A percentile compares a stretch with the other conserved stretches of the same genome.
Conservation (phyloP, 2,113 vertebrate species). For the Chlorodrepanis virens region DNA sequence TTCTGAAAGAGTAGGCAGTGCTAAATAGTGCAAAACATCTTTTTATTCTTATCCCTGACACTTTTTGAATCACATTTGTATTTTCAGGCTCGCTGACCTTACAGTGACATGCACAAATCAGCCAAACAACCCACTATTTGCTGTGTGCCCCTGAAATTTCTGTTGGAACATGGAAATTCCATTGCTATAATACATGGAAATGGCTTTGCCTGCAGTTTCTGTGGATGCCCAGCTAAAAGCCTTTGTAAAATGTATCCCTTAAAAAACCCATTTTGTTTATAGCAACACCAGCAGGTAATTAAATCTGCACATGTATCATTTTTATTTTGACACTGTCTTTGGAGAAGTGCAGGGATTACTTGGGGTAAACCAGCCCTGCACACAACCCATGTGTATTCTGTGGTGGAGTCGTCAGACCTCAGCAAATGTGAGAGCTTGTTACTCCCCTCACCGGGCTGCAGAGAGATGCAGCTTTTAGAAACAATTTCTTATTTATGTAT, state of each 20-base stretch:
- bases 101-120: neutral
- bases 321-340: neutral
- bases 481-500: neutral
- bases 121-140: neutral
- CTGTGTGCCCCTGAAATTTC: neutral
- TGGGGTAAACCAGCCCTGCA: neutral
- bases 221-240: accelerated
- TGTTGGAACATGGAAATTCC: neutral
- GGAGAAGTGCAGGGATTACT: neutral
- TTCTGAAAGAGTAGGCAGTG: neutral
- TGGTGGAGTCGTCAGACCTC: neutral
- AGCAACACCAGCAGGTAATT: neutral
- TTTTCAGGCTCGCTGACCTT: neutral
- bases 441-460: neutral
- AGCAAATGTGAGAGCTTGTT: neutral
- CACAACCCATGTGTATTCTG: neutral
- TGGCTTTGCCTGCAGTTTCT: neutral
- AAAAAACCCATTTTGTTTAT: neutral
- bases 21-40: neutral
- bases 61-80: neutral
- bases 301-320: neutral
- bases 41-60: neutral
- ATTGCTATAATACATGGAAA: neutral
- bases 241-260: neutral
- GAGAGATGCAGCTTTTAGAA: constrained; percentile 2